Base-by-base conservation (phyloP, 2,888 invertebrate genomes). In the Trichacis sp. region DNA sequence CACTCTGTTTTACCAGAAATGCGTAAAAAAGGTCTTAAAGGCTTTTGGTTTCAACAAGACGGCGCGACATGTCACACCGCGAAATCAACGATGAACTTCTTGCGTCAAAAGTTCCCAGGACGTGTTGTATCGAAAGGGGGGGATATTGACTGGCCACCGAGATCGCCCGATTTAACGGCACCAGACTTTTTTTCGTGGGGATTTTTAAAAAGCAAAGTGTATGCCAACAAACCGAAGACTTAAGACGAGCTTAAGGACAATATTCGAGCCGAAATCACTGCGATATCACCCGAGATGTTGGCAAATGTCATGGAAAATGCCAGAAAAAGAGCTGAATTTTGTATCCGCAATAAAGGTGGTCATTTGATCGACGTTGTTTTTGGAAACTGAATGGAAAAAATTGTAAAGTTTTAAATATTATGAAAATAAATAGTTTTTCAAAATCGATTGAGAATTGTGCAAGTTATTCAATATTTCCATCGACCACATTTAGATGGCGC, bases 1-100 rank as follows among this genome's bases (percentile, higher is more conserved):
- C 60, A 75, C 75, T 72, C 8, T 33, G n/a, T 33, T 6, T 11
- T 33, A 33, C 33, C 33, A 33, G 43, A 56, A 18, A 29, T 56
- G 30, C 38, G 33, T 20, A 30, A 55, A 40, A 48, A 29, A 36
- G 33, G n/a, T 11, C 8, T 33, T 6, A 6, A 33, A 33, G 33
- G n/a, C 33, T 33, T 11, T n/a, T 55, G 48, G 56, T 56, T 56
- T 20, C 56, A 49, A 43, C 48, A 48, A 29, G 40, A 55, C 18
- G 55, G 42, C 9, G 33, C 38, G 19, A 54, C 47, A 12, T 42
- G 30, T 1, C 54, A 49, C 49, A 49, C 49, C 19, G 33, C 50
- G 40, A 29, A 40, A n/a, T 9, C 33, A 45, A 43, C 53, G 12
- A 45, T 53, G 53, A 29, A 33, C 40, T 15, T 57, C 20, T 57